phyloP scores from a whole-genome alignment of 2,888 invertebrate genomes.

The Drosophila paramelanica region DNA sequence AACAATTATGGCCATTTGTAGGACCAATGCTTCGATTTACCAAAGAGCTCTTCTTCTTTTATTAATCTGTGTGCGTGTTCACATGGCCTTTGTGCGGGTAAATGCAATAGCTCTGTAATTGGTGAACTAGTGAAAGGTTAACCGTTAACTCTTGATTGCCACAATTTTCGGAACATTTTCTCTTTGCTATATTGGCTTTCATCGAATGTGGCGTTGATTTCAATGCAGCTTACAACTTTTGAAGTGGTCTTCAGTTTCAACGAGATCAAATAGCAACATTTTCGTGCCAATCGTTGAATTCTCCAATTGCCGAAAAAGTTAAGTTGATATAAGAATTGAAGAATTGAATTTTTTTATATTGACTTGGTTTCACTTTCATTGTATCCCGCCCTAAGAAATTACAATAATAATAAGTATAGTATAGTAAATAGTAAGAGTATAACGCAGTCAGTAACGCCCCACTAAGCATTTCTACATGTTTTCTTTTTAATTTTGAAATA shows the following conservation, averaged over 20 bases:
- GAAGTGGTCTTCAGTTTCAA: not conserved
- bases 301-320: no score
- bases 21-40: conserved; percentile 39
- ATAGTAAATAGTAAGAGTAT: no score
- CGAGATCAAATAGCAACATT: not conserved
- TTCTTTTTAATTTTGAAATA: no score
- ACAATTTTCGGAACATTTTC: conserved; percentile 8
- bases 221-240: not conserved
- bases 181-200: not conserved
- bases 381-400: no score
- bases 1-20: conserved; percentile 75
- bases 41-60: not conserved
- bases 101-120: conserved; percentile 21
- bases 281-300: no score
- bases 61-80: conserved; percentile 2
- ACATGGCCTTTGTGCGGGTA: not conserved
- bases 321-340: no score
- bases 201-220: not conserved
- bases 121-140: conserved; percentile 37
- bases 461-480: no score
- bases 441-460: no score
- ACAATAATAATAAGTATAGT: no score
- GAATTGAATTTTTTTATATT: no score
- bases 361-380: no score
- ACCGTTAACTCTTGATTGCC: conserved; percentile 25